Evolutionary conservation across 2,797 vertebrate species (phyloP).

Genomic region (Thaleichthys pacificus): DNA sequence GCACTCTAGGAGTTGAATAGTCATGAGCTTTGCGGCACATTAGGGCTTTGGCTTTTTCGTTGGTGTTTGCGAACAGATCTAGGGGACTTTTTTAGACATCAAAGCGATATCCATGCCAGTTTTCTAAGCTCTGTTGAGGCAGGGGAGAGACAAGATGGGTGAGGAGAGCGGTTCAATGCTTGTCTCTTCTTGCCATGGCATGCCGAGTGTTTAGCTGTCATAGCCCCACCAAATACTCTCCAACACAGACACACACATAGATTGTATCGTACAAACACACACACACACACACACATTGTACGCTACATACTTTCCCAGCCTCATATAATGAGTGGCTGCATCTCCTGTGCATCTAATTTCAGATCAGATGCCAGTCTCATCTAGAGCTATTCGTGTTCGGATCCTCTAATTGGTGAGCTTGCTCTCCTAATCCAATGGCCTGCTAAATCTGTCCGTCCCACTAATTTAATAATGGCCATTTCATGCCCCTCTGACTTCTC

Average conservation of each 20-base stretch:
- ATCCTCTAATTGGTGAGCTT: slow-evolving; percentile 76
- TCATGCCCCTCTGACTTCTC: slow-evolving; percentile 77
- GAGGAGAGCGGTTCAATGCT: background rate
- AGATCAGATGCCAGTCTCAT: slow-evolving; percentile 74
- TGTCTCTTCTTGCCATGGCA: background rate
- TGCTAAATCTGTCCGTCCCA: slow-evolving; percentile 78
- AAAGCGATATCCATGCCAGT: slow-evolving; percentile 25
- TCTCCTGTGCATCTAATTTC: slow-evolving; percentile 61
- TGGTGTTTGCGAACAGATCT: slow-evolving; percentile 52
- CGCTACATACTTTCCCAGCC: background rate
- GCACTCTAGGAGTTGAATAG: slow-evolving; percentile 33
- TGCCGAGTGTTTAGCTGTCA: background rate
- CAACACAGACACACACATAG: background rate
- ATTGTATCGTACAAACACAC: background rate
- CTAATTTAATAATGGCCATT: slow-evolving; percentile 83
- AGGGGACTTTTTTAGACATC: slow-evolving; percentile 47
- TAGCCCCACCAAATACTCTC: slow-evolving; percentile 45
- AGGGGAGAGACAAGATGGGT: slow-evolving; percentile 38
- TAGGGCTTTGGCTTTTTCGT: slow-evolving; percentile 38
- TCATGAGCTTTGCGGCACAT: slow-evolving; percentile 41
- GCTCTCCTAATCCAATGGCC: slow-evolving; percentile 79
- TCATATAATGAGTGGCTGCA: slow-evolving; percentile 26
- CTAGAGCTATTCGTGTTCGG: slow-evolving; percentile 75
- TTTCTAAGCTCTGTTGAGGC: slow-evolving; percentile 41
- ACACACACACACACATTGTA: background rate